Evolutionary conservation across 2,888 invertebrate genomes (phyloP), one percentile per base, ranked within the genome.

Genomic region (Pandemis heparana): DNA sequence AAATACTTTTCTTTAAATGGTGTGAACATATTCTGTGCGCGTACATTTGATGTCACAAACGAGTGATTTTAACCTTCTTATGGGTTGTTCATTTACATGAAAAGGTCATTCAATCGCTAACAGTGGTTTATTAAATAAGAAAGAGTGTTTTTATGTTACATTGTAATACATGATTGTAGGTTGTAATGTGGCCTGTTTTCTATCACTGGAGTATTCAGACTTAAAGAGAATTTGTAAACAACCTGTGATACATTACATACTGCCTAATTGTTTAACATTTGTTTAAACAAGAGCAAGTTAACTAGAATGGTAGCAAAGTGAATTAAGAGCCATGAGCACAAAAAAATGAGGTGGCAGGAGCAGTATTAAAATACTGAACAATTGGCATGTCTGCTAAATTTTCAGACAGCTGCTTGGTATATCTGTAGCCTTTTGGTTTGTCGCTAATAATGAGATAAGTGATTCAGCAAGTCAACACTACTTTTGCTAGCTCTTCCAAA

Each of bases 71-170:
- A 60, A 48, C 61, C 48, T 61, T 38, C 12, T 38, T 41, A 38
- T 64, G 16, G 23, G 23, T 46, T 46, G 38, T 53, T 59, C 38
- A 67, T 66, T 60, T 61, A 41, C 41, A 61, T 61, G 51, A 51
- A 39, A 16, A 66, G 66, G 60, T 71, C 71, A 71, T 71, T 66
- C 60, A 60, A 60, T 71, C 48, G 18, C 60, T 38, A n/a, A 5
- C n/a, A 18, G 10, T 62, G 12, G 14, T 32, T 68, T 63, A 56
- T 70, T 64, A 0, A n/a, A n/a, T 7, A 51, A 6, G n/a, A n/a
- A 51, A 51, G n/a, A 18, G n/a, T 53, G 18, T 18, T 53, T 51
- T 53, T 18, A 18, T 53, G 2, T 18, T 51, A 51, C n/a, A 51
- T n/a, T 51, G n/a, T 6, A 51, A n/a, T 51, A 16, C n/a, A n/a